Conservation (phyloP, 2,797 vertebrate genomes). For the Dicrostonyx torquatus region DNA sequence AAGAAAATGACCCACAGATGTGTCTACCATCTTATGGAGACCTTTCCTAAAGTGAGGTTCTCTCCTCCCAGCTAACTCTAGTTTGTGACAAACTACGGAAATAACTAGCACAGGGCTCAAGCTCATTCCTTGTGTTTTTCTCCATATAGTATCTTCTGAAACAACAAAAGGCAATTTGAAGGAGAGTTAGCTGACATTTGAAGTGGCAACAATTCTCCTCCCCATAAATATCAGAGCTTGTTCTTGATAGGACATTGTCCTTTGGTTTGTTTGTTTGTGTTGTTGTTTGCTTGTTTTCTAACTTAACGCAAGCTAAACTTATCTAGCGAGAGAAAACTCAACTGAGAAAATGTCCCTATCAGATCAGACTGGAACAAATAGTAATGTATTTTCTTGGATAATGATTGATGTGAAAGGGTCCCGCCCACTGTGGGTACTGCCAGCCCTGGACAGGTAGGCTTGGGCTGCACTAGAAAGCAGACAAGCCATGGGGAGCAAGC, state of each 20-base stretch:
- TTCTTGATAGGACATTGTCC: not conserved
- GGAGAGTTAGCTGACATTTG: not conserved
- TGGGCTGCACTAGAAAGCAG: not conserved
- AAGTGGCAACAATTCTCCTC: too few relatives aligned
- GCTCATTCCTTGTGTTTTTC: not conserved
- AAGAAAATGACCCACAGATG: not conserved
- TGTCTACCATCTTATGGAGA: not conserved
- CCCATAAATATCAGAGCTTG: not conserved
- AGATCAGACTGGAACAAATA: not conserved
- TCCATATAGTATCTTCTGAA: not conserved
- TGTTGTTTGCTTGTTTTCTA: not conserved
- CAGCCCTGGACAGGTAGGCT: not conserved
- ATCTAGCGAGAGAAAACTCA: not conserved
- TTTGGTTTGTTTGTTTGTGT: not conserved
- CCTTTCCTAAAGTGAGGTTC: not conserved
- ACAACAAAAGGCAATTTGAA: not conserved
- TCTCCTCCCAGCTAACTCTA: not conserved
- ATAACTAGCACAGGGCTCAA: not conserved
- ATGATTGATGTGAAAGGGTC: not conserved
- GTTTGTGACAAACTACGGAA: not conserved
- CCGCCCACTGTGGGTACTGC: not conserved
- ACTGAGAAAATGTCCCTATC: not conserved
- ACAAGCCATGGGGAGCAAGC: not conserved
- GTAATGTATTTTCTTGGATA: too few relatives aligned
- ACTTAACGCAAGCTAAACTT: not conserved